Conservation (phyloP, 2,113 vertebrate species). For the Picathartes gymnocephalus region DNA sequence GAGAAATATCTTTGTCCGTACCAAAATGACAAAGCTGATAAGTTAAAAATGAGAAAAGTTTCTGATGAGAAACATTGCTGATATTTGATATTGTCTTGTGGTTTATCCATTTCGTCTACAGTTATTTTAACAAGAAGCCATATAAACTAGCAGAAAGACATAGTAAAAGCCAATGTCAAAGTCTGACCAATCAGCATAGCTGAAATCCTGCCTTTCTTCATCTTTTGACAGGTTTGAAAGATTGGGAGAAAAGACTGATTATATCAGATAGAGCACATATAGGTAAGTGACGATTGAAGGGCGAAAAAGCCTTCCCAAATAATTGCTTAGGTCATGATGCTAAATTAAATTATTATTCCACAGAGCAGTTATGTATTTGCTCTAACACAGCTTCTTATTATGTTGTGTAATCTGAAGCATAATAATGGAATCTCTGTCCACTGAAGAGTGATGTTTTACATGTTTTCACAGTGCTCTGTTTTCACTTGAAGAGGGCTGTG, state of each 20-base stretch:
- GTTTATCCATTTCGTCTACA: not conserved
- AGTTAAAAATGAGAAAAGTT: not conserved
- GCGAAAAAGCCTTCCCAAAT: not conserved
- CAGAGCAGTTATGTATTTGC: not conserved
- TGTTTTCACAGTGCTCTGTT: not conserved
- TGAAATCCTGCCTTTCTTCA: not conserved
- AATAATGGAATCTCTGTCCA: not conserved
- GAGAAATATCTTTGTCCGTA: not conserved
- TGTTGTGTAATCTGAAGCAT: not conserved
- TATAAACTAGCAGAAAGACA: not conserved
- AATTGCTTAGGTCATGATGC: not conserved
- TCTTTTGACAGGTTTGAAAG: conserved; percentile 84
- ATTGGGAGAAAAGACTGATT: conserved; percentile 95
- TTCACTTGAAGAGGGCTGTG: not conserved
- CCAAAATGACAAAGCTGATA: not conserved
- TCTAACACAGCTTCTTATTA: not conserved
- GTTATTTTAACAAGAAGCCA: not conserved
- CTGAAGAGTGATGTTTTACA: not conserved
- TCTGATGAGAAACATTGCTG: not conserved
- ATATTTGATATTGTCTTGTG: not conserved
- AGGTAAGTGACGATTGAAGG: conserved; percentile 70
- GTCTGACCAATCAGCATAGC: not conserved
- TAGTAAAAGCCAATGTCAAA: not conserved
- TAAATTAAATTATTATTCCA: not conserved
- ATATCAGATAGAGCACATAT: conserved; percentile 97